Conservation (phyloP, 2,797 vertebrate genomes). For the Emys orbicularis region DNA sequence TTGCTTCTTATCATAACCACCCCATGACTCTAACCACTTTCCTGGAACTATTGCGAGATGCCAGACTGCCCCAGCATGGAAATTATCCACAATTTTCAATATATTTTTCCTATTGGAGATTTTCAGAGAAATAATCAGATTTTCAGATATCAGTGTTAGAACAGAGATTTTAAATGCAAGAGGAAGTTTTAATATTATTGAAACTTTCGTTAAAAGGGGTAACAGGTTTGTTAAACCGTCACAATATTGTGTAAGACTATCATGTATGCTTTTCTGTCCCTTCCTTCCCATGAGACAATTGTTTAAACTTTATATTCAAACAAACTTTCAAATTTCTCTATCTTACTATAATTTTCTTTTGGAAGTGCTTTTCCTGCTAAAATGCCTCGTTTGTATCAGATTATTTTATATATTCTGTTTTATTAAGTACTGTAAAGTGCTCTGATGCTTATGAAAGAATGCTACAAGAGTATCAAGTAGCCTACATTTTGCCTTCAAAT, state of each 20-base stretch:
- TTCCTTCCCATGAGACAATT: too few relatives aligned
- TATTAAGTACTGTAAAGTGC: background rate
- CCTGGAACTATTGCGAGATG: background rate
- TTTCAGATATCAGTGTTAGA: background rate
- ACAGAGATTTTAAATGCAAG: background rate
- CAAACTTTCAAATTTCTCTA: too few relatives aligned
- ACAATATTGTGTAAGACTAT: background rate
- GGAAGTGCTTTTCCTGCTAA: background rate
- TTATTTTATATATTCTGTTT: background rate
- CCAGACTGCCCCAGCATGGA: background rate
- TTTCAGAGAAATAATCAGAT: background rate
- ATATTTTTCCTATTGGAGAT: background rate
- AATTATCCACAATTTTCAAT: background rate
- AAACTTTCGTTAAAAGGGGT: too few relatives aligned
- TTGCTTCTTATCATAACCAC: too few relatives aligned
- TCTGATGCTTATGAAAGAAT: accelerated
- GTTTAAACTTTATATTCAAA: too few relatives aligned
- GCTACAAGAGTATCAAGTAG: background rate
- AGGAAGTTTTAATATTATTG: background rate
- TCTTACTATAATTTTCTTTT: too few relatives aligned
- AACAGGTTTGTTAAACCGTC: background rate
- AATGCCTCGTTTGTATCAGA: background rate
- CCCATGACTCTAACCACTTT: background rate
- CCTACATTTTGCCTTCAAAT: background rate
- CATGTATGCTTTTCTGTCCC: background rate